Base-by-base conservation (phyloP, 2,797 vertebrate genomes). In the Rhinatrema bivittatum region DNA sequence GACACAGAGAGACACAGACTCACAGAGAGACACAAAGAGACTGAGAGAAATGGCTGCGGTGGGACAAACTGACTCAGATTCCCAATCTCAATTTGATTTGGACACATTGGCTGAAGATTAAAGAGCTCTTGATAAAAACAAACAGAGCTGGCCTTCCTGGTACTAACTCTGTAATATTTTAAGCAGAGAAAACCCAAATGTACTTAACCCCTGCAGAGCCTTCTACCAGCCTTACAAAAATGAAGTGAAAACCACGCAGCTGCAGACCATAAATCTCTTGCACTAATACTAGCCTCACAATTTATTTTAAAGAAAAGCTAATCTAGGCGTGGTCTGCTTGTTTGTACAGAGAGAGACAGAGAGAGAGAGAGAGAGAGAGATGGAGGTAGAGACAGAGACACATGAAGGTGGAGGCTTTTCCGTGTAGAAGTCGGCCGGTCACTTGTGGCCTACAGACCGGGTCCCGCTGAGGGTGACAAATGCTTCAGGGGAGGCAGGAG, bases 161-260 rank as follows among this genome's bases (percentile, higher is more conserved):
- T 66, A 76, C 73, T 68, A 74, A 74, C 65, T 77, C 67, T 71
- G 61, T 62, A 74, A 74, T 76, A 75, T 73, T 76, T 71, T 72
- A 75, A 82, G 68, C 62, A 71, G 72, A 81, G 79, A 74, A 76
- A 82, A 79, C 81, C 75, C 65, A 69, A 81, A 72, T 76, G 68
- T 65, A 74, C 54, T 79, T 76, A 76, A 70, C 75, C 70, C 74
- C 80, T 7, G 60, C 70, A 56, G 76, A 62, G 43, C 72, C 69
- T 72, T 68, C 74, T 61, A 59, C 62, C 47, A 54, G 61, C 60
- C 81, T 81, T 81, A 79, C 82, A 82, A 85, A 84, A 83, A 80
- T 81, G 78, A 81, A 82, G 78, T 64, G 78, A 81, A 81, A 72
- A 72, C 71, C 72, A 73, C 49, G 50, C 81, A 87, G 85, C 82